A percentile compares a stretch with the other conserved stretches of the same genome.
These are phyloP conservation scores for Acanthoscelides obtectus DNA, from an alignment of 2,888 invertebrate species.

Conservation along the genomic window DNA sequence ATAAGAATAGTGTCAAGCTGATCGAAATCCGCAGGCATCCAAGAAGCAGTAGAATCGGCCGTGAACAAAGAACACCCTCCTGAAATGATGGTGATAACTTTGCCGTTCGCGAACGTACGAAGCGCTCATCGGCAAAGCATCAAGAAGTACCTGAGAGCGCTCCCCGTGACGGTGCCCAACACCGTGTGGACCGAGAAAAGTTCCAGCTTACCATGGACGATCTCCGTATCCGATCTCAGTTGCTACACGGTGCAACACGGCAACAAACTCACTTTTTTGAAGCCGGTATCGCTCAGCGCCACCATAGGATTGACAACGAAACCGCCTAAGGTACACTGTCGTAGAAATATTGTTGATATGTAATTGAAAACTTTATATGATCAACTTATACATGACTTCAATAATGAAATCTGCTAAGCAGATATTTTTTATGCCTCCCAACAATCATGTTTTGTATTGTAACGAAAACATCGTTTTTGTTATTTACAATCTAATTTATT, in stretches of 20 bases:
- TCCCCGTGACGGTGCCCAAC: constrained; percentile 51
- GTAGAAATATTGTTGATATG: too few relatives aligned
- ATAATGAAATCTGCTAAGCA: too few relatives aligned
- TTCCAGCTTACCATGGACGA: constrained; percentile 70
- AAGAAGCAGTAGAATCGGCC: constrained; percentile 50
- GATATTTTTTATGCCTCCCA: too few relatives aligned
- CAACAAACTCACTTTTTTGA: constrained; percentile 49
- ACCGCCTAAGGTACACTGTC: constrained; percentile 32
- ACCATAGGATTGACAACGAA: constrained; percentile 61
- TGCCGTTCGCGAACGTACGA: constrained; percentile 53
- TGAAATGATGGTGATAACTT: constrained; percentile 53
- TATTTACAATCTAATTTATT: too few relatives aligned
- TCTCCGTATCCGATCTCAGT: constrained; percentile 60
- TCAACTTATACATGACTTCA: too few relatives aligned
- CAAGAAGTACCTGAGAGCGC: constrained; percentile 40
- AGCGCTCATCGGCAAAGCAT: constrained; percentile 52
- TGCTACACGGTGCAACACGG: constrained; percentile 55
- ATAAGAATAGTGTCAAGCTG: too few relatives aligned
- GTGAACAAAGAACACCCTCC: constrained; percentile 43
- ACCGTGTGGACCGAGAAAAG: constrained; percentile 51
- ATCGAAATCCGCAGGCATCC: constrained; percentile 45
- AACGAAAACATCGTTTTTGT: too few relatives aligned
- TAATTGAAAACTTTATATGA: too few relatives aligned
- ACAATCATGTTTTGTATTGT: too few relatives aligned
- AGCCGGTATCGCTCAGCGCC: constrained; percentile 55